Evolutionary conservation across 1,140 invertebrate genomes (phyloP), one percentile per base, ranked within the genome.

Genomic region (Amphibalanus amphitrite): DNA sequence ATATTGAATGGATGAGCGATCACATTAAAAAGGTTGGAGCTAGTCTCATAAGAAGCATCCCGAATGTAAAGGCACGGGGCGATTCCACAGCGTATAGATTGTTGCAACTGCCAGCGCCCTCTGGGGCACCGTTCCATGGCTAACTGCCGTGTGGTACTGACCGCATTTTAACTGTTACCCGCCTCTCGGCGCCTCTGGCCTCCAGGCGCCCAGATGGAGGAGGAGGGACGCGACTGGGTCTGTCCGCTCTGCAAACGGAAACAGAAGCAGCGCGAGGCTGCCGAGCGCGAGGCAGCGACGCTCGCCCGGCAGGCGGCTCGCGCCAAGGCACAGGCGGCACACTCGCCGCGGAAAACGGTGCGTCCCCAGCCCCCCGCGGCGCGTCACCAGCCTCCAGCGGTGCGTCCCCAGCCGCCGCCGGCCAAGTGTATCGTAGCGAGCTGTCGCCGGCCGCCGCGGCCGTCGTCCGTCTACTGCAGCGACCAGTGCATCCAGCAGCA

Each of bases 141-240:
- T n/a, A n/a, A n/a, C n/a, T n/a, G n/a, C n/a, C n/a, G n/a, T n/a
- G n/a, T n/a, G n/a, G n/a, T n/a, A n/a, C n/a, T n/a, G n/a, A n/a
- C n/a, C n/a, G n/a, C n/a, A 26, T 71, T 71, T 70, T 71, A 71
- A 8, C 28, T n/a, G 8, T 69, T 70, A 0, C 28, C 28, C 67
- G 70, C 29, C 29, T 71, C 47, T 25, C 29, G 3, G 15, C 28
- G 26, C 29, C 28, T 71, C 71, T 71, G 28, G 28, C 30, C 28
- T 23, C 73, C 79, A 82, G 86, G 86, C 25, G 86, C 90, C 77
- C 88, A 91, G 80, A 94, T 96, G 90, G 94, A 97, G 79, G 84
- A 89, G 69, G 85, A 90, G 74, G 89, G 92, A 4, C 86, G 89
- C 73, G 91, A 95, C 76, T 97, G 94, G 91, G 86, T 88, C 71